Evolutionary conservation across 92 coral and sea anemone species (phyloP), one percentile per base, ranked within the genome.

Genomic region (Epizoanthus illoricatus): DNA sequence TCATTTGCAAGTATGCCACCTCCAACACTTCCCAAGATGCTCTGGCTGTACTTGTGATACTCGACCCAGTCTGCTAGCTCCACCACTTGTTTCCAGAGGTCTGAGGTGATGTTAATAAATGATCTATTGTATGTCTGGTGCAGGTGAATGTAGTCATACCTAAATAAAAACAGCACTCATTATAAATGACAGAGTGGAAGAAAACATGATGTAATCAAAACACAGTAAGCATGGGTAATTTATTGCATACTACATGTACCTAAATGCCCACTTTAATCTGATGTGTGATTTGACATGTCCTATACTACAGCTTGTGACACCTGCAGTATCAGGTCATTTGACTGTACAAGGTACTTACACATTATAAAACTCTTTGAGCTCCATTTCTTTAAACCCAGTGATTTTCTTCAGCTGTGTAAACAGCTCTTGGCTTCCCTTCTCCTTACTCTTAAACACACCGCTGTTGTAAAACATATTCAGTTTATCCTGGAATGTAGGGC

Each of bases 91-190:
- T 8, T 18, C 97, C 97, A 92, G 56, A 87, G 83, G 16, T 69
- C 67, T 2, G 85, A 85, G 13, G 97, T 90, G 66, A 92, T 33
- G 78, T 87, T 92, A 20, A 92, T 74, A 69, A 72, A 72, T 36
- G 86, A 85, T 71, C 88, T 88, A 74, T 91, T 91, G 65, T 90
- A 90, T 42, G 88, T 67, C 41, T 65, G 89, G 55, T 90, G 93
- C 69, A 92, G 88, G 60, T 92, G 93, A 39, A 92, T 87, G 83
- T 71, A 92, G 76, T 92, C 97, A 79, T 90, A 92, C 54, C 97
- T 92, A 81, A 28, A 69, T 36, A 59, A 15, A 20, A 16, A 41
- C 12, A 72, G 33, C 36, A 41, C 12, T 21, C 11, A 7, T 70
- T 40, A 17, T 19, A 6, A 17, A 11, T 13, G 63, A 5, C 5